Percentiles rank a stretch among this genome's conserved stretches.
phyloP scores from a whole-genome alignment of 1,140 invertebrate species.

The Aphelenchoides fujianensis region DNA sequence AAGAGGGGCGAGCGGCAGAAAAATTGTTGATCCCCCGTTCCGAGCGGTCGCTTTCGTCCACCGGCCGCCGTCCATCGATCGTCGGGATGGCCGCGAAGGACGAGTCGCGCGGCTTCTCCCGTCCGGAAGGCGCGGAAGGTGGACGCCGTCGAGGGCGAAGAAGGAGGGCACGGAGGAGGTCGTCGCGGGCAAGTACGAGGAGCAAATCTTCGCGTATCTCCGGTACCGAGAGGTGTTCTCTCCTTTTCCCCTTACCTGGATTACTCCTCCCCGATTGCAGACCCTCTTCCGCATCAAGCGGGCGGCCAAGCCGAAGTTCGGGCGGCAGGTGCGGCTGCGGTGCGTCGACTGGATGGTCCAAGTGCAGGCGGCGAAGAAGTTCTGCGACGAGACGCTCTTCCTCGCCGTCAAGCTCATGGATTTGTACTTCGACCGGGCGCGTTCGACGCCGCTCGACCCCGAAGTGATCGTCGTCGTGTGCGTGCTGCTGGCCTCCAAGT shows the following conservation, averaged over 20 bases:
- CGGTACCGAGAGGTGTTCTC: background rate
- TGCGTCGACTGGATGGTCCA: background rate
- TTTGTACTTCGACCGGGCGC: background rate
- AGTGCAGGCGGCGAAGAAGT: background rate
- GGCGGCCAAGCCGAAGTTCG: background rate
- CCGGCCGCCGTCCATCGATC: too few species aligned
- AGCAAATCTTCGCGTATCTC: background rate
- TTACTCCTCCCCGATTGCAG: background rate
- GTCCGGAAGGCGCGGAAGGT: too few species aligned
- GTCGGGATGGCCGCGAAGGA: too few species aligned
- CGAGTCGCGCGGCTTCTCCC: too few species aligned
- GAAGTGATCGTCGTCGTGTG: background rate
- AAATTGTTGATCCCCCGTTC: too few species aligned
- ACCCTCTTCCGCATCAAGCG: background rate
- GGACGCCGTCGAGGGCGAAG: too few species aligned
- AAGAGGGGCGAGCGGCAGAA: too few species aligned
- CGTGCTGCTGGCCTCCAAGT: background rate
- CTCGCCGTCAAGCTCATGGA: background rate
- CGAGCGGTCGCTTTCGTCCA: too few species aligned
- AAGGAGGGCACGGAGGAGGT: too few species aligned
- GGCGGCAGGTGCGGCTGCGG: background rate
- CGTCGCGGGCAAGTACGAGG: too few species aligned
- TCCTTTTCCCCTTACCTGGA: background rate
- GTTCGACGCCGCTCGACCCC: background rate
- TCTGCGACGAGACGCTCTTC: background rate